Evolutionary conservation across 1,140 invertebrate species (phyloP), one percentile per base, ranked within the genome.

Genomic region (Drosophila guanche): DNA sequence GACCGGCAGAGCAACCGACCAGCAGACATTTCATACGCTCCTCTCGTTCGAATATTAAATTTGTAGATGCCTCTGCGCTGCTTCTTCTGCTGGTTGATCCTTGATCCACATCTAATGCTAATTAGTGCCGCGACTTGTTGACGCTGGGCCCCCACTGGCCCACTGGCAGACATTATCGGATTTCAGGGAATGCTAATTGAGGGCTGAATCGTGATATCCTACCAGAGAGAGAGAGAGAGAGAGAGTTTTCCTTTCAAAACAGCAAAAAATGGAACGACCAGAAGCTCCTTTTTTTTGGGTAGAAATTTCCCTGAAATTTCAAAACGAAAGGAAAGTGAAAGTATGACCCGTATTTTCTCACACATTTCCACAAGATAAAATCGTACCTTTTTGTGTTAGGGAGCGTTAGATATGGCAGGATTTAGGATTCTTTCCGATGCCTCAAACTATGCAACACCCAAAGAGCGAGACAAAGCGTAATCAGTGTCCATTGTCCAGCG

Each of bases 81-180:
- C 27, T 33, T 8, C 3, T 3, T 3, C 29, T 3, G 65, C 65
- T 68, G 67, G 65, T 68, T 68, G 65, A 68, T 68, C 65, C 65
- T 68, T 68, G 65, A 68, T 68, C 65, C 65, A 68, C 65, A 68
- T 68, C 65, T 33, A 33, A 68, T 68, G 65, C 65, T 68, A 68
- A 68, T 68, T 68, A 68, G 65, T 33, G 29, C 62, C 62, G 10
- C 33, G 55, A 68, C 62, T 68, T 68, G 54, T 67, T 56, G 65
- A 68, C 62, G 65, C 67, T 62, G 50, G 42, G 55, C 29, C 67
- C 66, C 66, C 50, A 22, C 50, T 23, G 62, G 61, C 42, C 23
- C 41, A 67, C 67, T 53, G 63, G 65, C 25, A 22, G 43, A 48
- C 62, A 68, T 68, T 68, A 68, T 68, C 65, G 43, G 65, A 63